phyloP scores from a whole-genome alignment of 2,888 invertebrate genomes.

The Caenorhabditis sp. region DNA sequence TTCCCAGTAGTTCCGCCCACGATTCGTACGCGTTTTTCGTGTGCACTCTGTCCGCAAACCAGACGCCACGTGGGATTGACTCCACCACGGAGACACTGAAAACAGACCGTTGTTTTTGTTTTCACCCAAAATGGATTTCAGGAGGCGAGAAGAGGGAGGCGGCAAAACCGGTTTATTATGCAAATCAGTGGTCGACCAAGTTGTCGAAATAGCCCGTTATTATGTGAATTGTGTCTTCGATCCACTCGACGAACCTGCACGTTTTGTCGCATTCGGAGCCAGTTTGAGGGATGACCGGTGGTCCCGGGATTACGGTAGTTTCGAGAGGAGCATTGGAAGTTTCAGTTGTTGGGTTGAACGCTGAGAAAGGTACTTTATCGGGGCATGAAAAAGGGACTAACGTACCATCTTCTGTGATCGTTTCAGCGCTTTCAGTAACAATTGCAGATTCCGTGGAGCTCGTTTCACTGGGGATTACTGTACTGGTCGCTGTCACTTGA shows the following conservation, averaged over 20 bases:
- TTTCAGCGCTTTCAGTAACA: not conserved
- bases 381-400: too few species aligned
- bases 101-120: not conserved
- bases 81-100: constrained; percentile 55
- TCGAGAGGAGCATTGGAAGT: too few species aligned
- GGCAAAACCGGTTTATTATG: constrained; percentile 47
- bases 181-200: constrained; percentile 27
- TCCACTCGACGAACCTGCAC: constrained; percentile 60
- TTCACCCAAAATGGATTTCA: not conserved
- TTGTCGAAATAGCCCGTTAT: constrained; percentile 47
- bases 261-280: constrained; percentile 45
- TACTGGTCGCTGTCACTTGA: constrained; percentile 24
- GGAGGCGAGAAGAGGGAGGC: too few species aligned
- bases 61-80: constrained; percentile 50
- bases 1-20: constrained; percentile 40
- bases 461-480: constrained; percentile 1
- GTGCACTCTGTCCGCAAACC: constrained; percentile 28
- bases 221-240: constrained; percentile 41
- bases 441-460: too few species aligned
- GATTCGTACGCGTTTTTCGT: constrained; percentile 45
- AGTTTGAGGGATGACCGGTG: constrained; percentile 9
- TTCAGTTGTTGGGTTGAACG: too few species aligned
- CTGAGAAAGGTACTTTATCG: too few species aligned
- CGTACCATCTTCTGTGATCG: not conserved
- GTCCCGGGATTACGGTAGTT: too few species aligned